Evolutionary conservation across 92 coral and sea anemone species (phyloP).

Genomic region (Diadumene lineata): DNA sequence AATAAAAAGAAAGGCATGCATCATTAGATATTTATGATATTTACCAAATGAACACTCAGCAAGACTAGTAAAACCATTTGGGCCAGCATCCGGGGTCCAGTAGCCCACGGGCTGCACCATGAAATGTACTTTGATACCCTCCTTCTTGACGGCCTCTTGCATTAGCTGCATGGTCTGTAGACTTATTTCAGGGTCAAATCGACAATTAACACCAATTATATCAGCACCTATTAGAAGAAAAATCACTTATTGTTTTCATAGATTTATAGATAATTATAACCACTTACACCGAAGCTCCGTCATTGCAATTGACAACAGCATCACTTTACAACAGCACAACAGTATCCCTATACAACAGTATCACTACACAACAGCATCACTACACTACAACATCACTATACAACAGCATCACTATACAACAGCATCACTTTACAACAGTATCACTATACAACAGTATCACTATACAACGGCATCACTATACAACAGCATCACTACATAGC

Average conservation of each 20-base stretch:
- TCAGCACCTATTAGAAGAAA: constrained; percentile 48
- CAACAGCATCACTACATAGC: no score
- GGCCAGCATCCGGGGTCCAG: constrained; percentile 59
- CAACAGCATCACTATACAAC: no score
- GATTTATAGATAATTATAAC: not conserved
- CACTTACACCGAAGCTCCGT: no score
- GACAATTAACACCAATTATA: constrained; percentile 71
- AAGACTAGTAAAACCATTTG: constrained; percentile 38
- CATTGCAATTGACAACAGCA: not conserved
- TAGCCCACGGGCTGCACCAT: constrained; percentile 71
- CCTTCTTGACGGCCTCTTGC: constrained; percentile 65
- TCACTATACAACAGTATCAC: no score
- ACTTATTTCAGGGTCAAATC: constrained; percentile 48
- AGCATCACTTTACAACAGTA: no score
- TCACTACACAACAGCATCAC: no score
- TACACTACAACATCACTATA: no score
- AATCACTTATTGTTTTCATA: not conserved
- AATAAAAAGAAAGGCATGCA: not conserved
- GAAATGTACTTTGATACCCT: constrained; percentile 37
- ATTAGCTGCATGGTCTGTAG: constrained; percentile 45
- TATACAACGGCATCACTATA: no score
- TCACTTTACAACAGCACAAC: no score
- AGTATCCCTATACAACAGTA: no score
- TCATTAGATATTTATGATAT: not conserved
- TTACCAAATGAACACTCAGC: constrained; percentile 66